A percentile compares a stretch with the other conserved stretches of the same genome.
These are phyloP conservation scores for Tinea semifulvella DNA, from an alignment of 2,888 invertebrate genomes.

Conservation along the genomic window DNA sequence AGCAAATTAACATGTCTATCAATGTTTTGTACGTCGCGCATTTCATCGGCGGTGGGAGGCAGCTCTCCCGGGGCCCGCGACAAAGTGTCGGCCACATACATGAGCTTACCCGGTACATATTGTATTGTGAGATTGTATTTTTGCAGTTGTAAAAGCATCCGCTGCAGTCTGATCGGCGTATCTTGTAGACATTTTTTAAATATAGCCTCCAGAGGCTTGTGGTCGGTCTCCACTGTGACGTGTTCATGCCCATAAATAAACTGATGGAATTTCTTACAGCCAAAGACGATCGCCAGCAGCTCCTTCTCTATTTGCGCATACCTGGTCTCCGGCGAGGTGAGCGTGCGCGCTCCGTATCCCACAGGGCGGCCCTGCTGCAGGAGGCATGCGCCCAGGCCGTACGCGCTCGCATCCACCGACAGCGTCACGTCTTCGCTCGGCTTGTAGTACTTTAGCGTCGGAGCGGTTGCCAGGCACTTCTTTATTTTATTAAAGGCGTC, in stretches of 20 bases:
- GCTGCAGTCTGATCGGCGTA: conserved; percentile 24
- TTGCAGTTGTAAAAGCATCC: conserved; percentile 25
- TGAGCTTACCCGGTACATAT: conserved; percentile 25
- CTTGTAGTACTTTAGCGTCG: conserved; percentile 16
- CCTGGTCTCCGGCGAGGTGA: conserved; percentile 16
- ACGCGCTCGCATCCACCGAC: conserved; percentile 17
- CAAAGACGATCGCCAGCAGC: conserved; percentile 20
- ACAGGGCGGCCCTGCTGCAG: conserved; percentile 17
- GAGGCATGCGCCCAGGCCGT: conserved; percentile 17
- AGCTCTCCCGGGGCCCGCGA: conserved; percentile 23
- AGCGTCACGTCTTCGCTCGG: conserved; percentile 15
- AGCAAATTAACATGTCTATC: not conserved
- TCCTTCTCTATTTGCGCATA: conserved; percentile 22
- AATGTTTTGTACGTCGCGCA: conserved; percentile 11
- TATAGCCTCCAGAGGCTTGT: conserved; percentile 28
- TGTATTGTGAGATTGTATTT: conserved; percentile 24
- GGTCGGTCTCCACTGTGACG: conserved; percentile 26
- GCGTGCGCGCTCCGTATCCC: conserved; percentile 18
- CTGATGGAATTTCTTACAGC: conserved; percentile 20
- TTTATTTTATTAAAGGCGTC: conserved; percentile 13
- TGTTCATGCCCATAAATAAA: conserved; percentile 21
- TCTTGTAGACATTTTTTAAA: conserved; percentile 24
- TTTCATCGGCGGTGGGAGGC: conserved; percentile 14
- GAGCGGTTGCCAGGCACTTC: conserved; percentile 11
- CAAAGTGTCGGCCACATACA: conserved; percentile 27